Percentiles rank a stretch among this genome's conserved stretches.
phyloP scores from a whole-genome alignment of 2,113 vertebrate genomes.

The Sterrhoptilus dennistouni region DNA sequence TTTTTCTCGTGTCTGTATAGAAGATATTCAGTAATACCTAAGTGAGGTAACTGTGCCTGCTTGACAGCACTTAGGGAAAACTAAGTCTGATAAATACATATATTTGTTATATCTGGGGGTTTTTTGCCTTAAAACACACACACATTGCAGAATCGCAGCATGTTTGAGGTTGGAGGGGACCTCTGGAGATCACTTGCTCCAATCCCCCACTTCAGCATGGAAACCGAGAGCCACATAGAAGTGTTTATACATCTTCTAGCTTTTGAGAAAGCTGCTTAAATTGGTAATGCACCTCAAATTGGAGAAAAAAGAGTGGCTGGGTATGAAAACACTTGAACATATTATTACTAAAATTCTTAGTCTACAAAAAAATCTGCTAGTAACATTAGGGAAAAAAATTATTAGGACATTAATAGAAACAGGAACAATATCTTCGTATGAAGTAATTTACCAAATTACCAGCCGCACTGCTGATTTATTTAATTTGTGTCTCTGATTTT shows the following conservation, averaged over 20 bases:
- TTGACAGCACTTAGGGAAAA: background rate
- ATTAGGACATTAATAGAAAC: background rate
- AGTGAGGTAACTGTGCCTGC: background rate
- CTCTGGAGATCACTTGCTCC: background rate
- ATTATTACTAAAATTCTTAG: background rate
- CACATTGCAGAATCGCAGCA: background rate
- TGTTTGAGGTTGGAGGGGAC: background rate
- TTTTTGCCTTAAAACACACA: background rate
- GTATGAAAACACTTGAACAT: background rate
- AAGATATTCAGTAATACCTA: background rate
- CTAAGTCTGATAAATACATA: background rate
- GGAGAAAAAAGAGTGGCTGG: background rate
- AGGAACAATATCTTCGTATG: background rate
- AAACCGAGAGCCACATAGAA: background rate
- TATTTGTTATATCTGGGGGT: background rate
- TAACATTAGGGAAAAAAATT: background rate
- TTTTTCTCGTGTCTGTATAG: fast-evolving
- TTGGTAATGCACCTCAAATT: background rate
- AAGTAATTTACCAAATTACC: background rate
- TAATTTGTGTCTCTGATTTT: background rate
- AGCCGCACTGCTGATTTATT: background rate
- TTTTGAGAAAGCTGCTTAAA: background rate
- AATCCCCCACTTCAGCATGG: background rate
- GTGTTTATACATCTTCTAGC: background rate
- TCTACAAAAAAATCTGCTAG: background rate